Base-by-base conservation (phyloP, 2,113 vertebrate genomes). In the Geococcyx californianus region DNA sequence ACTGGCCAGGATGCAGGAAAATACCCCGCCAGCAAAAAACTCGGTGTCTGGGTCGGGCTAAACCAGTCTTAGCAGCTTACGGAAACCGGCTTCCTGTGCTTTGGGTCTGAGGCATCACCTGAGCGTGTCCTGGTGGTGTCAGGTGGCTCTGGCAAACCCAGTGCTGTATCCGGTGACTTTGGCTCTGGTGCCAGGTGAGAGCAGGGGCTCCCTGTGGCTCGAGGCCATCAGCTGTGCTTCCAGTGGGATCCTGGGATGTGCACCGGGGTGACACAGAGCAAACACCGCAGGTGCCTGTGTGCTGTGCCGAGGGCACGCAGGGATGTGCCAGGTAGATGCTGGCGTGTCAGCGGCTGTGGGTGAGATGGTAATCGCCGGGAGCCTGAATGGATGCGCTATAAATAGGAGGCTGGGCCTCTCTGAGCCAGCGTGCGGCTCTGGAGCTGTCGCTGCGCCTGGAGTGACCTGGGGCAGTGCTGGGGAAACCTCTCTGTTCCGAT, bases 251-350 rank as follows among this genome's bases (percentile, higher is more conserved):
- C 49, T 58, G 0, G 3, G 68, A 13, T 44, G 33, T 4, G 31
- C 8, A 3, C 26, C 0, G 1, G 20, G 23, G 60, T 9, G 69
- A 0, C 1, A 2, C n/a, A n/a, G n/a, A n/a, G n/a, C n/a, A n/a
- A n/a, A n/a, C n/a, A n/a, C n/a, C n/a, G n/a, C n/a, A n/a, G n/a
- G 51, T 13, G 2, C 47, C 25, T 3, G 31, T 14, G 44, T 2
- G 25, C 13, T 16, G 58, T 73, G 31, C 63, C 2, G 1, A 29
- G 68, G 80, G 79, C 44, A 10, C 0, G 14, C 11, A 24, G 74
- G 56, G 51, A 13, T 0, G 2, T n/a, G 75, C 75, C 83, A 77
- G 75, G 79, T 85, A 31, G 79, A 13, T 20, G 79, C 72, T 86
- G 83, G 86, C 42, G 23, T 31, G 54, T 60, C 29, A 14, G 42